Evolutionary conservation across 1,140 invertebrate species (phyloP).

Genomic region (Macrobrachium nipponense): DNA sequence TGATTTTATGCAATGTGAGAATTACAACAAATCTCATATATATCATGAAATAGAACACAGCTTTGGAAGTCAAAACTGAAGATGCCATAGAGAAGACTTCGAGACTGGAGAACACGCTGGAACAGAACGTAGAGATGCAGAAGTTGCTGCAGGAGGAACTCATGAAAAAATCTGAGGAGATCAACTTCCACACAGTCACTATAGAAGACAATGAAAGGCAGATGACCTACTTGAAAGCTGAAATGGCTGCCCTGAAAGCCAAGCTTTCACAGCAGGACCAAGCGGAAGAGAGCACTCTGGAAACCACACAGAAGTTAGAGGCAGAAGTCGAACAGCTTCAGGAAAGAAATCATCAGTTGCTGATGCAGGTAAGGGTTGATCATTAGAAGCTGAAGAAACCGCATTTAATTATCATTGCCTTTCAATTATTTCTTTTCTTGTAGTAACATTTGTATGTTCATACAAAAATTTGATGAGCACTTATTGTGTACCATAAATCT

Average conservation of each 20-base stretch:
- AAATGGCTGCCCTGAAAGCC: slow-evolving; percentile 42
- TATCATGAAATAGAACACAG: slow-evolving; percentile 30
- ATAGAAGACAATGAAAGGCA: slow-evolving; percentile 44
- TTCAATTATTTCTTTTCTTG: too few relatives aligned
- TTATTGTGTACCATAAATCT: too few relatives aligned
- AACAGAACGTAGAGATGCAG: slow-evolving; percentile 50
- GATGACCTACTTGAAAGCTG: slow-evolving; percentile 50
- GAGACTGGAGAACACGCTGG: slow-evolving; percentile 26
- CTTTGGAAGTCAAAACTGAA: slow-evolving; percentile 42
- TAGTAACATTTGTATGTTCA: too few relatives aligned
- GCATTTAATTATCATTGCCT: neutral
- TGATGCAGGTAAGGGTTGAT: slow-evolving; percentile 18
- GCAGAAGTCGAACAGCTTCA: slow-evolving; percentile 30
- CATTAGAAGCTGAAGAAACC: neutral
- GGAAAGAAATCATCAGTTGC: slow-evolving; percentile 37
- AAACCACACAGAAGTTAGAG: slow-evolving; percentile 29
- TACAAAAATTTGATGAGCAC: too few relatives aligned
- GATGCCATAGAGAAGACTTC: slow-evolving; percentile 37
- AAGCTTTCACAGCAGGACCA: slow-evolving; percentile 43
- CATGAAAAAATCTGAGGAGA: slow-evolving; percentile 49
- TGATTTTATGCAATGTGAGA: neutral
- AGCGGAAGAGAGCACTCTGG: slow-evolving; percentile 31
- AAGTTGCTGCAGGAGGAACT: slow-evolving; percentile 46
- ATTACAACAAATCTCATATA: neutral
- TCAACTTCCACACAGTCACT: slow-evolving; percentile 40